These are phyloP conservation scores for Ranitomeya imitator DNA, from an alignment of 2,113 vertebrate species.

Conservation along the genomic window DNA sequence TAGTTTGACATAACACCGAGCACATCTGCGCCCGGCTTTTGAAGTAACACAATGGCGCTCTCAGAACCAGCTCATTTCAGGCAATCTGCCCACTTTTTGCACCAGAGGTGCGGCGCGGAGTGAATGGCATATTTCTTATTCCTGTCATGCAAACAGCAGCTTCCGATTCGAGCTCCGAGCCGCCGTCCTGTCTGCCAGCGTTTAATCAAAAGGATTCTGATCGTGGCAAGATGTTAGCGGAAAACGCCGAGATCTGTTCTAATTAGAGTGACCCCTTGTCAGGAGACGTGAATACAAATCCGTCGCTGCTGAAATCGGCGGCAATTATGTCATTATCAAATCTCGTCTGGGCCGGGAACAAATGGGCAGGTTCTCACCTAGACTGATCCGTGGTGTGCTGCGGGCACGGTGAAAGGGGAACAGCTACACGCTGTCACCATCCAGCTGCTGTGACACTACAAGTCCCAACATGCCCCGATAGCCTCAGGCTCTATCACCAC, in stretches of 20 bases:
- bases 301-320: not conserved
- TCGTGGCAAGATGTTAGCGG: constrained; percentile 39
- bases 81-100: constrained; percentile 15
- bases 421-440: not conserved
- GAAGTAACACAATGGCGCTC: not conserved
- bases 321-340: constrained; percentile 43
- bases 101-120: not conserved
- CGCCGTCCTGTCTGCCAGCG: constrained; percentile 32
- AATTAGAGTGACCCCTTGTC: constrained; percentile 46
- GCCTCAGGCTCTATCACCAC: not conserved
- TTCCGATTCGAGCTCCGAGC: not conserved
- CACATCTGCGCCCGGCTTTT: constrained; percentile 20
- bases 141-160: constrained; percentile 42
- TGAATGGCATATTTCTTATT: constrained; percentile 33
- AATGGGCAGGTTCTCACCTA: constrained; percentile 16
- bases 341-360: not conserved
- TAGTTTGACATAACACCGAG: not conserved
- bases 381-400: not conserved
- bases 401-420: not conserved
- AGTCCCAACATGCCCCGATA: not conserved
- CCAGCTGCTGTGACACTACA: not conserved
- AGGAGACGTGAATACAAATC: constrained; percentile 37
- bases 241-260: constrained; percentile 37
- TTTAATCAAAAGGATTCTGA: constrained; percentile 47
- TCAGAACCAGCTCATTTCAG: not conserved